These are phyloP conservation scores for Cynopterus brachyotis DNA, from an alignment of 2,113 vertebrate genomes.

Conservation along the genomic window DNA sequence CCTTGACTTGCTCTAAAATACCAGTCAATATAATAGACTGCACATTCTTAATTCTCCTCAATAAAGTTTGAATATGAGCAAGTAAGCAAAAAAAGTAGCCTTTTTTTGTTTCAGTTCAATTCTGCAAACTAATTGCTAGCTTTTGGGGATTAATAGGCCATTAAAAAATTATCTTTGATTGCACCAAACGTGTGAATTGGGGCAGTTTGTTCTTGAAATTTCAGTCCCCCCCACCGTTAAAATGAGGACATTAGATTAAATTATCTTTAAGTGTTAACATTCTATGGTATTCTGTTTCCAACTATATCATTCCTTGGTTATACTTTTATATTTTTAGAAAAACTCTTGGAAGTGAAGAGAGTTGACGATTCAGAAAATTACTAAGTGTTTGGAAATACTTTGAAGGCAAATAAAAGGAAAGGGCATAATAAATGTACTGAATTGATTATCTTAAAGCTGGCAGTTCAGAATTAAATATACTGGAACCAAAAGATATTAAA, in stretches of 20 bases:
- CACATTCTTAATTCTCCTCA: not conserved
- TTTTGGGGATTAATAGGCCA: not conserved
- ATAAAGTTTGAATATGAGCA: not conserved
- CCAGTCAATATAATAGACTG: not conserved
- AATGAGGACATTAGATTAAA: not conserved
- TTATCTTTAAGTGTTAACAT: not conserved
- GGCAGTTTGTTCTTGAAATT: not conserved
- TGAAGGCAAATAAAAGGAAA: slow-evolving; percentile 12
- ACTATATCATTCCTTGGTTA: not conserved
- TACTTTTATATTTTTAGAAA: slow-evolving; percentile 6
- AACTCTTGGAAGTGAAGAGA: not conserved
- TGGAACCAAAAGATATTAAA: not conserved
- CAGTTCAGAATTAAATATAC: slow-evolving; percentile 23
- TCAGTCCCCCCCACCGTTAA: not conserved
- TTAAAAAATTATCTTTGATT: not conserved
- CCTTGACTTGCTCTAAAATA: not conserved
- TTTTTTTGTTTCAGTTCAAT: not conserved
- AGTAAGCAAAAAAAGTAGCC: not conserved
- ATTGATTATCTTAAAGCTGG: not conserved
- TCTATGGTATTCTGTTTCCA: not conserved
- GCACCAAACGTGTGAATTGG: not conserved
- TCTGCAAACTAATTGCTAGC: not conserved
- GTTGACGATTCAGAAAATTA: slow-evolving; percentile 18
- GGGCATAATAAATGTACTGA: not conserved
- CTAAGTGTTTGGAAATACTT: slow-evolving; percentile 56